Percentiles rank a stretch among this genome's conserved stretches.
Evolutionary conservation across 1,140 invertebrate genomes (phyloP).

Genomic region (Patella vulgata): DNA sequence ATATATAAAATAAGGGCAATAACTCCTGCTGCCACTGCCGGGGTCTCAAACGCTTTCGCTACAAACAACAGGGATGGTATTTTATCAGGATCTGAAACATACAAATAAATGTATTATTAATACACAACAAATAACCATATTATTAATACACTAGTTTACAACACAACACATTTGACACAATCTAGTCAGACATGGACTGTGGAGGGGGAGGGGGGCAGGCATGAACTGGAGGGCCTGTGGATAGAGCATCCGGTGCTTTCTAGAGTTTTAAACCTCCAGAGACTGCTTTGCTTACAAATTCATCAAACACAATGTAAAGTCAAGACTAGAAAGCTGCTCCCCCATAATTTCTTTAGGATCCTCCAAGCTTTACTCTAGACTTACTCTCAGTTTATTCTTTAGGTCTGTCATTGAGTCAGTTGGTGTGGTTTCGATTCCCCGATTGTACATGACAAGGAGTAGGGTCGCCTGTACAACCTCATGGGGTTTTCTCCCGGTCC

Average conservation of each 20-base stretch:
- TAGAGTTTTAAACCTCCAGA: not conserved
- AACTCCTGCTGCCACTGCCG: conserved; percentile 20
- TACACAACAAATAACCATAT: not conserved
- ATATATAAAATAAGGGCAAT: conserved; percentile 28
- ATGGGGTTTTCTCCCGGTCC: too few species aligned
- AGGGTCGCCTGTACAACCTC: too few species aligned
- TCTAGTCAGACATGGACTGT: conserved; percentile 15
- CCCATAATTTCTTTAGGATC: conserved; percentile 2
- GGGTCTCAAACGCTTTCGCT: conserved; percentile 30
- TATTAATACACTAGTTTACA: too few species aligned
- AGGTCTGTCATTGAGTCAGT: too few species aligned
- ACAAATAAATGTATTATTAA: not conserved
- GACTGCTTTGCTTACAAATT: conserved; percentile 31
- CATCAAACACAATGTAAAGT: conserved; percentile 17
- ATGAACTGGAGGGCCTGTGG: conserved; percentile 17
- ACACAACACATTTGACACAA: not conserved
- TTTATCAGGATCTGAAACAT: conserved; percentile 12
- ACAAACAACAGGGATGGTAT: conserved; percentile 32
- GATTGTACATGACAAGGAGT: too few species aligned
- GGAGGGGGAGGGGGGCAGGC: conserved; percentile 14
- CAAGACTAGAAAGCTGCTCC: not conserved
- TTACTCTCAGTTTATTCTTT: not conserved
- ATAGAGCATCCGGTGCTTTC: conserved; percentile 20
- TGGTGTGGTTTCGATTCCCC: too few species aligned
- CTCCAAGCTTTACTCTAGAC: not conserved